These are phyloP conservation scores for Grallaria varia DNA, from an alignment of 2,113 vertebrate genomes.

Conservation along the genomic window DNA sequence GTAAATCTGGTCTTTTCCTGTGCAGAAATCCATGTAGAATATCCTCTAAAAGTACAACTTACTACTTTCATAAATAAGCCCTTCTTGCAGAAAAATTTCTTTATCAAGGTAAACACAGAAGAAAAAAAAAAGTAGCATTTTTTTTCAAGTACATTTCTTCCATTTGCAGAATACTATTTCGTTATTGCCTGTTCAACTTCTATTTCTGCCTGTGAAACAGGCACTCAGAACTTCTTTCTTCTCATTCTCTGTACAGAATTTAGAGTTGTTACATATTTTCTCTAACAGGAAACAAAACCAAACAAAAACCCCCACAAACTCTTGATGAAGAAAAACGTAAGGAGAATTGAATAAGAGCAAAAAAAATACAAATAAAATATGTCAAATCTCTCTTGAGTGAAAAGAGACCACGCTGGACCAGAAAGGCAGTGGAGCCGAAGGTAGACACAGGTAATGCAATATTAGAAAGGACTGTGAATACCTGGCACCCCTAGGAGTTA, in stretches of 20 bases:
- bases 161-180: background rate
- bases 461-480: background rate
- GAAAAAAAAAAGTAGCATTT: rapidly evolving
- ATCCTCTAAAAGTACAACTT: background rate
- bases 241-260: background rate
- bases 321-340: background rate
- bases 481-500: no score
- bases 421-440: background rate
- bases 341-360: background rate
- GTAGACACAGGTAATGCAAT: background rate
- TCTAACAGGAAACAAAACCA: background rate
- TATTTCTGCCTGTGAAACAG: background rate
- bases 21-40: background rate
- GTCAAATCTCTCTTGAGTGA: background rate
- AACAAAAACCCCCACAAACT: background rate
- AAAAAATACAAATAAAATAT: background rate
- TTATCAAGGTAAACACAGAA: background rate
- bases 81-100: background rate
- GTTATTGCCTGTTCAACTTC: background rate
- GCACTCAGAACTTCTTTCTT: background rate
- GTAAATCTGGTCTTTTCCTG: background rate
- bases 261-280: background rate
- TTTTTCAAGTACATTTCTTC: background rate
- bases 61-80: background rate
- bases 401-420: background rate